Base-by-base conservation (phyloP, 1,140 invertebrate genomes). In the Mercenaria mercenaria region DNA sequence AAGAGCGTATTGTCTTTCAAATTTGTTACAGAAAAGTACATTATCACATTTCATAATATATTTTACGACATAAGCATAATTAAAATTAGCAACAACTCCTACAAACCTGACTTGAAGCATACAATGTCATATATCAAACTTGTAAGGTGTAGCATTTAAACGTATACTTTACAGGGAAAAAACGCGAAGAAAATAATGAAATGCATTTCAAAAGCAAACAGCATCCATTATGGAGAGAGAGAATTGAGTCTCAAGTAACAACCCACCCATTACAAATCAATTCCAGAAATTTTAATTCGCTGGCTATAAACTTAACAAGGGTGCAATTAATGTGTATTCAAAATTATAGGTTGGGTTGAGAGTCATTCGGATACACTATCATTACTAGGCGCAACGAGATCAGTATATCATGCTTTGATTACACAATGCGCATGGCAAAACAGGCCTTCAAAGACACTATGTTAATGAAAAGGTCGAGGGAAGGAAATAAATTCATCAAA, bases 401-500 rank as follows among this genome's bases (percentile, higher is more conserved):
- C 59, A 4, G 26, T 81, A 80, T 23, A 79, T 88, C 86, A 80
- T 47, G 50, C 13, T 52, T 72, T 72, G 76, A 88, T 88, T 88
- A 88, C 86, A 88, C 86, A 88, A 88, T 79, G 34, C 50, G 43
- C 52, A 69, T 39, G 47, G 41, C 37, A 39, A 88, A 37, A 15
- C 74, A 26, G 76, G 29, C 50, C 86, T 80, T 88, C 86, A 88
- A 88, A 88, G 86, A 52, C 20, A 18, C 18, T 29, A 23, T 52
- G 56, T 88, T 88, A 88, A 88, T 69, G 76, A 88, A 79, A 26
- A 72, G 43, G 39, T 50, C 20, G 56, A 67, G n/a, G 20, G 41
- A 39, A 81, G 29, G 86, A 88, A 69, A 81, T 88, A 88, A 88
- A 80, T 88, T 56, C 86, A 74, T 88, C 77, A 41, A 64, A 77